Evolutionary conservation across 2,888 invertebrate species (phyloP), one percentile per base, ranked within the genome.

Genomic region (Timandra comae): DNA sequence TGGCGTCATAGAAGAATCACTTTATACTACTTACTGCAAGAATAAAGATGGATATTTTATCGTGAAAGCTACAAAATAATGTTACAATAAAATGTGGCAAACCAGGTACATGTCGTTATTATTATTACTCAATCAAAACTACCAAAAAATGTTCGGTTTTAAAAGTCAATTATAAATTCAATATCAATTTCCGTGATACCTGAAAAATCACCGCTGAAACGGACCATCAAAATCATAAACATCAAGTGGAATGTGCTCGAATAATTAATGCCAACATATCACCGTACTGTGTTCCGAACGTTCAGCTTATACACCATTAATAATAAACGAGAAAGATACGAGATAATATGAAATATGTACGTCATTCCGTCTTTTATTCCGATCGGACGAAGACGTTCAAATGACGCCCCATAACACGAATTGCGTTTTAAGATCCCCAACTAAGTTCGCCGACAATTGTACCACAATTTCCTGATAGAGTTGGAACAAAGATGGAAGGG

Each of bases 401-500:
- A 52, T 52, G 46, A 36, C 51, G 46, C 47, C 51, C 42, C 48
- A 35, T 39, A 59, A 60, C 59, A 67, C 37, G 56, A 48, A 58
- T 65, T 60, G 46, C 51, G 54, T 63, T 65, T 66, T 58, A 67
- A 64, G 52, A 16, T 41, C 39, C 48, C 43, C 45, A 52, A 58
- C 56, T 51, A 56, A 68, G 57, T 71, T 68, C 55, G 35, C 47
- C 40, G 43, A 45, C 46, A 50, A 57, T 44, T 57, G 54, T 44
- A 46, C 53, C 43, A 56, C 56, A 60, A 60, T 65, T 68, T 58
- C 48, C 52, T 50, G 38, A 36, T 27, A 21, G 51, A 56, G 53
- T 55, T 49, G 46, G 49, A 70, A 68, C 59, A 62, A 64, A 62
- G 63, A 66, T 56, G 57, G 60, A 56, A 59, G 58, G 55, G 58